These are phyloP conservation scores for Acheta domesticus DNA, from an alignment of 2,888 invertebrate genomes.

Conservation along the genomic window DNA sequence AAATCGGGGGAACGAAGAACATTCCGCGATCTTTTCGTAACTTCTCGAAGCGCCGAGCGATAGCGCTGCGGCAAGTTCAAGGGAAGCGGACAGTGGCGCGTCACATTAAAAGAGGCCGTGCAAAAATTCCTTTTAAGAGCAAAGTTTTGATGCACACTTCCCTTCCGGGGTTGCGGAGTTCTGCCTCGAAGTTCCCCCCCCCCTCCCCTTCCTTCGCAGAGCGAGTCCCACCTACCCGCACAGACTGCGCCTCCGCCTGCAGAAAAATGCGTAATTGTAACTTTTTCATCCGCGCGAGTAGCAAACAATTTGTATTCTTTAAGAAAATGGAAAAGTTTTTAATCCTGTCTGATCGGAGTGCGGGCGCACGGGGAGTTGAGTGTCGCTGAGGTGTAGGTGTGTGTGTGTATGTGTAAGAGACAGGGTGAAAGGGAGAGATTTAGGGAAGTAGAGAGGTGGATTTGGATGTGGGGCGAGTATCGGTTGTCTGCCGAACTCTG, in stretches of 20 bases:
- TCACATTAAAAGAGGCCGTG: background rate
- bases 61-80: too few species aligned
- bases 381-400: background rate
- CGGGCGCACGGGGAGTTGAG: background rate
- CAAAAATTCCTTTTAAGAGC: slow-evolving; percentile 7
- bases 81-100: background rate
- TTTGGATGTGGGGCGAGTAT: too few species aligned
- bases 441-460: background rate
- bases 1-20: too few species aligned
- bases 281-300: slow-evolving; percentile 18
- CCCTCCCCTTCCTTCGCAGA: background rate
- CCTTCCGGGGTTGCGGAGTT: background rate
- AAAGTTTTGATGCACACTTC: slow-evolving; percentile 5
- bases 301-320: slow-evolving; percentile 18
- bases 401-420: background rate
- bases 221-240: background rate
- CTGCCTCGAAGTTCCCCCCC: background rate
- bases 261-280: slow-evolving; percentile 1
- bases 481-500: too few species aligned
- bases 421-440: background rate
- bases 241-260: background rate
- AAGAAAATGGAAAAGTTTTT: slow-evolving; percentile 7
- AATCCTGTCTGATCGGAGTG: background rate
- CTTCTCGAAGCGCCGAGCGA: too few species aligned
- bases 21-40: too few species aligned